Conservation (phyloP, 1,140 invertebrate genomes). For the Andricus grossulariae region DNA sequence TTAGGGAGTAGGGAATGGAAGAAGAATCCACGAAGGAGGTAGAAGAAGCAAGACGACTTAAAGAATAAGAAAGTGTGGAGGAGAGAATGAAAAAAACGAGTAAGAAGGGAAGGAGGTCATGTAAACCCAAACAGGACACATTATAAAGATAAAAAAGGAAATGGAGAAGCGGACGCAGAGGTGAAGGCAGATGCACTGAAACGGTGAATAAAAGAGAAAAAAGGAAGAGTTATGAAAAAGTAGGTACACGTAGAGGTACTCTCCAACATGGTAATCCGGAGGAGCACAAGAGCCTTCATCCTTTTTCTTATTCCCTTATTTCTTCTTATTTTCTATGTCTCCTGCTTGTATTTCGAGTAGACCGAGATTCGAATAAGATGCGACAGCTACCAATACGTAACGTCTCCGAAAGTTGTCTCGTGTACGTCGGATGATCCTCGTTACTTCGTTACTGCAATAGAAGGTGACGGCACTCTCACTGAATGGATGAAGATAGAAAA, state of each 20-base stretch:
- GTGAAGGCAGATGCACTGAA: background rate
- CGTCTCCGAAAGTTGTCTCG: conserved; percentile 5
- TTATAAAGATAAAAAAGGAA: too few relatives aligned
- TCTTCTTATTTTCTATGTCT: background rate
- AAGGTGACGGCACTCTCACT: conserved; percentile 19
- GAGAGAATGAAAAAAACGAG: too few relatives aligned
- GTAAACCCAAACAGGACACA: too few relatives aligned
- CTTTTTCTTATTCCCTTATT: background rate
- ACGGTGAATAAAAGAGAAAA: background rate
- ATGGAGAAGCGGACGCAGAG: too few relatives aligned
- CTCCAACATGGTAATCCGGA: background rate
- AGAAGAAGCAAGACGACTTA: too few relatives aligned
- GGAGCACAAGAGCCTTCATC: background rate
- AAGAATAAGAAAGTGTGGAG: too few relatives aligned
- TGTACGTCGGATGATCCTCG: conserved; percentile 20
- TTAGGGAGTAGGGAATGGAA: too few relatives aligned
- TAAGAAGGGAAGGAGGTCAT: too few relatives aligned
- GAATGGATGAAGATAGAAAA: background rate
- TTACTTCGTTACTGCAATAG: conserved; percentile 16
- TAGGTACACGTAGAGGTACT: background rate
- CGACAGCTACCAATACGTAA: background rate
- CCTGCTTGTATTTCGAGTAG: background rate
- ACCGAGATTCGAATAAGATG: conserved; percentile 24
- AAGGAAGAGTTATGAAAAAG: conserved; percentile 21
- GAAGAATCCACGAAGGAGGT: too few relatives aligned